These are phyloP conservation scores for Eristalis pertinax DNA, from an alignment of 2,888 invertebrate species.

Conservation along the genomic window DNA sequence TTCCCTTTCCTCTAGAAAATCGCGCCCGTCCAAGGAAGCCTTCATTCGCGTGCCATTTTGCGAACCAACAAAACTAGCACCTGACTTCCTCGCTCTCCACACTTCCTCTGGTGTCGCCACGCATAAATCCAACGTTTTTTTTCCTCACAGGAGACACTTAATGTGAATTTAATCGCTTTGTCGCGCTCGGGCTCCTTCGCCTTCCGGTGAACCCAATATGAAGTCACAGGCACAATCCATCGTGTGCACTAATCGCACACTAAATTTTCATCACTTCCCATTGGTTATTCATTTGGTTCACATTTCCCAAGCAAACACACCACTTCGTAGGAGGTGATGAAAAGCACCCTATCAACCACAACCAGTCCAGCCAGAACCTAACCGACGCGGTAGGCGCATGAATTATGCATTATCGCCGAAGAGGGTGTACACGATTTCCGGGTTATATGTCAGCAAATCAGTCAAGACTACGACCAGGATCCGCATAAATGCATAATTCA, in stretches of 20 bases:
- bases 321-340: too few species aligned
- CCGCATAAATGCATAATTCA: constrained; percentile 59
- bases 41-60: not conserved
- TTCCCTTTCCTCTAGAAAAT: too few species aligned
- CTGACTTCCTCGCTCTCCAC: constrained; percentile 55
- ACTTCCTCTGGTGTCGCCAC: not conserved
- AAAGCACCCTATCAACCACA: not conserved
- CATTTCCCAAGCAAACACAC: not conserved
- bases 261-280: constrained; percentile 62
- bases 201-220: constrained; percentile 5
- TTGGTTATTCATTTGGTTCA: constrained; percentile 58
- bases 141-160: constrained; percentile 24
- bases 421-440: constrained; percentile 60
- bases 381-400: constrained; percentile 16
- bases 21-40: not conserved
- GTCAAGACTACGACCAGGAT: constrained; percentile 59
- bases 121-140: not conserved
- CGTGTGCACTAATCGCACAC: constrained; percentile 55
- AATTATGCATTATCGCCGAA: constrained; percentile 53
- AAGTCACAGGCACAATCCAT: constrained; percentile 40
- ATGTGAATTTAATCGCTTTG: constrained; percentile 68
- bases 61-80: constrained; percentile 20
- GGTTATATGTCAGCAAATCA: constrained; percentile 67
- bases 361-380: not conserved
- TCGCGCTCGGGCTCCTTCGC: constrained; percentile 29